These are phyloP conservation scores for Pygoscelis antarcticus DNA, from an alignment of 2,113 vertebrate genomes.

Conservation along the genomic window DNA sequence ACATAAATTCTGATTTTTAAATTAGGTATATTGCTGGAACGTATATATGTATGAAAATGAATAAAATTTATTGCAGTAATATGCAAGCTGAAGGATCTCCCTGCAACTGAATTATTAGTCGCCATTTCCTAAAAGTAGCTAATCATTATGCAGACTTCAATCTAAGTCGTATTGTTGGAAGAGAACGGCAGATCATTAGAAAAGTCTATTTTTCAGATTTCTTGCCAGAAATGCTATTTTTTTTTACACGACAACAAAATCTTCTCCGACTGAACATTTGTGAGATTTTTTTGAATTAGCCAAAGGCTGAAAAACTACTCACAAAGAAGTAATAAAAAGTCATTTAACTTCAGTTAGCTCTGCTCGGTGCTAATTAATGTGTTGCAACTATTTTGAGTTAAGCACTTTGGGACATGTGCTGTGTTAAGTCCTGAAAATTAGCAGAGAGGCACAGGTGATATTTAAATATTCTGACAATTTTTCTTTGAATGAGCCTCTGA, in stretches of 20 bases:
- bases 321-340: neutral
- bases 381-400: neutral
- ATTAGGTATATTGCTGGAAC: conserved; percentile 58
- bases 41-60: conserved; percentile 43
- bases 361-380: neutral
- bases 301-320: neutral
- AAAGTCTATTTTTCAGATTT: conserved; percentile 13
- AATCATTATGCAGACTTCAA: conserved; percentile 4
- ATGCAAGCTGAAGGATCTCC: neutral
- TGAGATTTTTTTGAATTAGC: conserved; percentile 3
- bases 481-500: neutral
- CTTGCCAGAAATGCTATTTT: neutral
- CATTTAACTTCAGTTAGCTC: neutral
- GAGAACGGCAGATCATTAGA: neutral
- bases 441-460: neutral
- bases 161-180: neutral
- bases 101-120: neutral
- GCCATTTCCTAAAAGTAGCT: conserved; percentile 18
- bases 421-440: neutral
- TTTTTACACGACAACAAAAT: neutral
- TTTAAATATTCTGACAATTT: neutral
- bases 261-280: neutral
- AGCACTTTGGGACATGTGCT: neutral
- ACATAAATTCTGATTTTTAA: conserved; percentile 41
- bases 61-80: conserved; percentile 35